Conservation (phyloP, 2,113 vertebrate genomes). For the cattle (Bos taurus) region ARS-UCD2.0 NC_037351.1:31205001-31205500, state of each 20-base stretch:
- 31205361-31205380: neutral
- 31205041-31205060: constrained; percentile 11
- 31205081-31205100: neutral
- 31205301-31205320: neutral
- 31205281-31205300: neutral
- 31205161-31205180: neutral
- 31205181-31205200: neutral
- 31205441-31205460: neutral
- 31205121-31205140: neutral
- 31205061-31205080: neutral
- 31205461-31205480: neutral
- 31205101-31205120: neutral
- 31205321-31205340: neutral
- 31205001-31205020: neutral
- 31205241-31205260: neutral
- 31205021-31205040: constrained; percentile 42
- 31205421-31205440: neutral
- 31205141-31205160: neutral
- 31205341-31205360: neutral
- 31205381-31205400: neutral
- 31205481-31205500: neutral
- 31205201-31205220: neutral
- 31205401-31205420: neutral
- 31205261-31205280: neutral
- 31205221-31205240: neutral